Conservation (phyloP, 2,888 invertebrate species). For the Cepaea hortensis region DNA sequence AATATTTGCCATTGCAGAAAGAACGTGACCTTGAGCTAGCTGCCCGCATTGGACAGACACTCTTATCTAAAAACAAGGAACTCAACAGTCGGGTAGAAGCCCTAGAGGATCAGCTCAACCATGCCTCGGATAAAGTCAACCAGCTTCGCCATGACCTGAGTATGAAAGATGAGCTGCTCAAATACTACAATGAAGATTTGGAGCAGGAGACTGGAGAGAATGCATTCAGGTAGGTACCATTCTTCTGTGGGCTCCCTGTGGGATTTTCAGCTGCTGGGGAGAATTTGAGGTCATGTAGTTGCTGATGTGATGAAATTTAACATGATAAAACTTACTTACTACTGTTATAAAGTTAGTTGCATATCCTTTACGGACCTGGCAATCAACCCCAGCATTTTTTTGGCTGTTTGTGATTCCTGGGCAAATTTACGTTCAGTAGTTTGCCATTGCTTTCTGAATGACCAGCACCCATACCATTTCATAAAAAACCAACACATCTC, state of each 20-base stretch:
- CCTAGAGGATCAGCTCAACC: slow-evolving; percentile 75
- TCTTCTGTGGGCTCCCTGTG: not conserved
- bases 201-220: slow-evolving; percentile 78
- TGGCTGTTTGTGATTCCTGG: too few relatives aligned
- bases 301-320: too few relatives aligned
- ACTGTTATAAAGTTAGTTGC: too few relatives aligned
- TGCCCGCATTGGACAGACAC: slow-evolving; percentile 97
- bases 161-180: slow-evolving; percentile 90
- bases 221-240: slow-evolving; percentile 12
- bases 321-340: too few relatives aligned
- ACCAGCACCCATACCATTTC: too few relatives aligned
- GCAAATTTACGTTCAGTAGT: too few relatives aligned
- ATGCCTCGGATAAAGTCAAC: slow-evolving; percentile 72
- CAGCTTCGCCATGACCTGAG: slow-evolving; percentile 94
- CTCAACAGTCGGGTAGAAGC: slow-evolving; percentile 79
- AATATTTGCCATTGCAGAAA: slow-evolving; percentile 83
- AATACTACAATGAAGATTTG: slow-evolving; percentile 91
- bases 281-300: too few relatives aligned
- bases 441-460: too few relatives aligned
- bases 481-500: too few relatives aligned
- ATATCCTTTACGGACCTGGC: too few relatives aligned
- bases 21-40: slow-evolving; percentile 99
- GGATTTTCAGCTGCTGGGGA: too few relatives aligned
- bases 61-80: slow-evolving; percentile 88
- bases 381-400: too few relatives aligned